Evolutionary conservation across 1,140 invertebrate genomes (phyloP).

Genomic region (Nephotettix cincticeps): DNA sequence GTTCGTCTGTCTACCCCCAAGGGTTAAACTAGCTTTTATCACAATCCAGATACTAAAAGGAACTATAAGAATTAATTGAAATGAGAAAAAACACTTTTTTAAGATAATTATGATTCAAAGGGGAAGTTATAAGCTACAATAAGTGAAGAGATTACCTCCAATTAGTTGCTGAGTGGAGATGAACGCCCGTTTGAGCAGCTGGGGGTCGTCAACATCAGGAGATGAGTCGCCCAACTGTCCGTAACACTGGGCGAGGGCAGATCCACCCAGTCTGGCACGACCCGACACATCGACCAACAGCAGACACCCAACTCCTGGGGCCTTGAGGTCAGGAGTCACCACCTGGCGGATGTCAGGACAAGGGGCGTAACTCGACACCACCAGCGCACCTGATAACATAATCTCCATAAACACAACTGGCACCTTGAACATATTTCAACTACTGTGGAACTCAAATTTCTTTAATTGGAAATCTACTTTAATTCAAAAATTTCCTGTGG

Average conservation of each 20-base stretch:
- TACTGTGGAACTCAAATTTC: too few species aligned
- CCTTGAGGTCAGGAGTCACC: conserved; percentile 88
- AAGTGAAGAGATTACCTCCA: conserved; percentile 54
- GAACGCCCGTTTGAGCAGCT: conserved; percentile 71
- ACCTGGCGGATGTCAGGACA: conserved; percentile 82
- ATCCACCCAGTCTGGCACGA: conserved; percentile 78
- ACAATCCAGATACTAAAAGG: too few species aligned
- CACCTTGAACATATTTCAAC: too few species aligned
- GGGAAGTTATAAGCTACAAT: too few species aligned
- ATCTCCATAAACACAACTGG: too few species aligned
- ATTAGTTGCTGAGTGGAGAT: conserved; percentile 80
- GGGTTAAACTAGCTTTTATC: too few species aligned
- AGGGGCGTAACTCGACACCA: conserved; percentile 92
- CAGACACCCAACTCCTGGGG: conserved; percentile 59
- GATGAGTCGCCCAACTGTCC: conserved; percentile 77
- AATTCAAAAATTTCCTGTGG: too few species aligned
- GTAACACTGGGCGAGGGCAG: conserved; percentile 88
- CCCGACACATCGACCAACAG: conserved; percentile 69
- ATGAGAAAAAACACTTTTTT: too few species aligned
- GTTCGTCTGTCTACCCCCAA: too few species aligned
- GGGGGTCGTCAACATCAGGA: conserved; percentile 77
- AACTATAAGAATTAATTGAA: too few species aligned
- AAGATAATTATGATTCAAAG: too few species aligned
- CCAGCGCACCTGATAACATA: conserved; percentile 71
- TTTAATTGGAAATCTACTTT: too few species aligned